phyloP scores from a whole-genome alignment of 2,113 vertebrate species.

The Centropus bengalensis region DNA sequence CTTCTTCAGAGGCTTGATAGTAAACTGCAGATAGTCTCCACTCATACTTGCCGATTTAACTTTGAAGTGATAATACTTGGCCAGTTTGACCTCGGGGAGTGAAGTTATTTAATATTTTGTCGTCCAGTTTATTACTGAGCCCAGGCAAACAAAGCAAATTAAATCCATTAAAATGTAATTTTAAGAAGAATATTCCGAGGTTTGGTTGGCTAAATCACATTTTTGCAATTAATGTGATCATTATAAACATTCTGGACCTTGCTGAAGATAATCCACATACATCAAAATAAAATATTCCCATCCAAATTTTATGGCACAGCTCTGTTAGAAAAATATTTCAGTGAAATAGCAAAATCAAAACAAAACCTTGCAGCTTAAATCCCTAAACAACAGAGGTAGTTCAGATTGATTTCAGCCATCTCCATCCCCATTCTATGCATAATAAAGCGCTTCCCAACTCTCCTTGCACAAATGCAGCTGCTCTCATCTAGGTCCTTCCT shows the following conservation, averaged over 20 bases:
- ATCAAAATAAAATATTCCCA: not conserved
- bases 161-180: constrained; percentile 37
- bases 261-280: not conserved
- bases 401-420: not conserved
- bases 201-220: not conserved
- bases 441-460: not conserved
- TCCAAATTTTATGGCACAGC: not conserved
- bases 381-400: not conserved
- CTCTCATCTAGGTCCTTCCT: not conserved
- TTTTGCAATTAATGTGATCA: not conserved
- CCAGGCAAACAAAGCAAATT: not conserved
- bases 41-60: not conserved
- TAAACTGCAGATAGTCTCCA: not conserved
- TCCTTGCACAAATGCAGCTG: not conserved
- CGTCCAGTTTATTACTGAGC: not conserved
- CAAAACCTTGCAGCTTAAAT: not conserved
- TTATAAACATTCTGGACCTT: not conserved
- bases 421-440: fast-evolving
- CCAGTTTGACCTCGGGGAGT: not conserved
- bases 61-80: not conserved
- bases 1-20: not conserved
- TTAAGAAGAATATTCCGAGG: not conserved
- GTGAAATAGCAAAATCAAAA: not conserved
- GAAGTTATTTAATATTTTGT: not conserved
- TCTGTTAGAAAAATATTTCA: not conserved